Conservation (phyloP, 2,888 invertebrate genomes). For the Pterostichus madidus region DNA sequence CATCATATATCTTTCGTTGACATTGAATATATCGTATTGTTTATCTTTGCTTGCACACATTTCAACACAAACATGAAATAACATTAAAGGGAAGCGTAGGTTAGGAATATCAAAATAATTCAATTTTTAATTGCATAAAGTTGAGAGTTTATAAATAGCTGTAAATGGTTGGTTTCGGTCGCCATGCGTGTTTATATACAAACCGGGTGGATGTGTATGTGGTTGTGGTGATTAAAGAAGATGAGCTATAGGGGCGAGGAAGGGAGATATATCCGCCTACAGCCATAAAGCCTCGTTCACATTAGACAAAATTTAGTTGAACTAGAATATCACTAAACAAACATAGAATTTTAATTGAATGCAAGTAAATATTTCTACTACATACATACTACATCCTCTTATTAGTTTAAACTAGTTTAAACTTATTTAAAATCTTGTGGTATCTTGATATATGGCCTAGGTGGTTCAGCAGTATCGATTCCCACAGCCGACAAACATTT, state of each 20-base stretch:
- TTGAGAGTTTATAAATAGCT: slow-evolving; percentile 16
- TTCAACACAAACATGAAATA: slow-evolving; percentile 13
- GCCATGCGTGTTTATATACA: slow-evolving; percentile 31
- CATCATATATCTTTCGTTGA: slow-evolving; percentile 18
- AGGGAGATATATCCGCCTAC: background rate
- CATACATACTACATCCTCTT: no score
- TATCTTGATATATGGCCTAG: no score
- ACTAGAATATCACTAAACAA: background rate
- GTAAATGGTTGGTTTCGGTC: slow-evolving; percentile 14
- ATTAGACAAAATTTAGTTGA: background rate
- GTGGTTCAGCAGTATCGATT: no score
- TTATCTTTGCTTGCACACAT: slow-evolving; percentile 28
- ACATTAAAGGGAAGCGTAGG: background rate
- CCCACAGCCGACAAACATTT: no score
- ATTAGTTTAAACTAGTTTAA: no score
- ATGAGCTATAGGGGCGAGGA: slow-evolving; percentile 22
- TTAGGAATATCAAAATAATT: slow-evolving; percentile 49
- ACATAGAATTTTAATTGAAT: no score
- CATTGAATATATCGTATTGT: slow-evolving; percentile 36
- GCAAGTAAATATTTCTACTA: no score
- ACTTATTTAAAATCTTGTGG: no score
- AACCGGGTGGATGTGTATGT: slow-evolving; percentile 2
- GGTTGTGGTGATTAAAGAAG: slow-evolving; percentile 47
- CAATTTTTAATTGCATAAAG: slow-evolving; percentile 28
- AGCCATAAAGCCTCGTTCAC: slow-evolving; percentile 21